Evolutionary conservation across 2,888 invertebrate species (phyloP), one percentile per base, ranked within the genome.

Genomic region (Spodoptera exigua): DNA sequence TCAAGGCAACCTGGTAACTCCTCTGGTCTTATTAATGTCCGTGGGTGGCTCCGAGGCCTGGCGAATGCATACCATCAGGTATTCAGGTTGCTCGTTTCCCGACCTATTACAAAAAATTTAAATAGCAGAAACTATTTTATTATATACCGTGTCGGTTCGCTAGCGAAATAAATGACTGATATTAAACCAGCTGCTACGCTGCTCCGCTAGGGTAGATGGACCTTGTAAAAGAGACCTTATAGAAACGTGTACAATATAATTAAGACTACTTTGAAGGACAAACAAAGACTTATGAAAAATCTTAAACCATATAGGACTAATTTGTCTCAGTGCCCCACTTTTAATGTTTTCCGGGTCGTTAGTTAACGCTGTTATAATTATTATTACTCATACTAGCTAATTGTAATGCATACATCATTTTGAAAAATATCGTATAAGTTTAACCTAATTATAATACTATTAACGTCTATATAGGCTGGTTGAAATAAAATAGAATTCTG

Each of bases 311-410:
- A 60, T 49, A 41, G 56, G 57, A 44, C 53, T 65, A 69, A 76
- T 80, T 66, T 61, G 60, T 80, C 68, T 70, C 72, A 39, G 37
- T 59, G 66, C 48, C 78, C 72, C 32, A 73, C 47, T 70, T 76
- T 54, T 44, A 43, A 61, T 66, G 47, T 66, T 64, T 74, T 58
- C 70, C 58, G 62, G 70, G 74, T 76, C 63, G 58, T 64, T 76
- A 60, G 70, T 67, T 73, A 69, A 57, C 72, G 10, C 72, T 62
- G 45, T 69, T 70, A 67, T 66, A 17, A 60, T 69, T 62, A 55
- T 70, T 51, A 69, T 63, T 64, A 73, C 35, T 62, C 49, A 62
- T 49, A 64, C 41, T 17, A 47, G 32, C 21, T 53, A 57, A 62
- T 44, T 45, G 41, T 62, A 56, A 61, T 49, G 14, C 45, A 57